Base-by-base conservation (phyloP, 1,140 invertebrate genomes). In the Cardiocondyla obscurior region DNA sequence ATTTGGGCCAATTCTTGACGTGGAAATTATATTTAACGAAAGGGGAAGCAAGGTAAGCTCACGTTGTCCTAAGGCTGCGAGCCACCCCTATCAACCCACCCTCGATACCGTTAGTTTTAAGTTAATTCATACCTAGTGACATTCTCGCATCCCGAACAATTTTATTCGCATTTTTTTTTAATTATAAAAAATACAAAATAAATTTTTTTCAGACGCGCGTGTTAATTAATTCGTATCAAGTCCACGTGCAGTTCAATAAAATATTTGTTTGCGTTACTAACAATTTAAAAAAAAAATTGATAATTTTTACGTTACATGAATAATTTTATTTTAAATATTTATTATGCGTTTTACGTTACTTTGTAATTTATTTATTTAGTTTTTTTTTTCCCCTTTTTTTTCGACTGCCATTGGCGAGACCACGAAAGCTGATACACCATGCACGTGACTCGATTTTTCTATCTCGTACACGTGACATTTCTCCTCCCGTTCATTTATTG, bases 11-110 rank as follows among this genome's bases (percentile, higher is more conserved):
- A 99, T 99, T 92, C 96, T 99, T 93, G 99, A 99, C 95, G 99
- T 99, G 94, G 99, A 99, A 96, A 99, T 99, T 92, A 99, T 99
- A 94, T 99, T 99, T 96, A 99, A 99, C 95, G 99, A 99, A 95
- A 95, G 99, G 89, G 99, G 99, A 93, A 99, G 98, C 89, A 99
- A 99, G 98, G 99, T 99, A 97, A 97, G 97, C 95, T 83, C 64
- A 90, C 81, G 67, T 84, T 53, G 88, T 73, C 84, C 79, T 81
- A 65, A 70, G 60, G 82, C 81, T 51, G 85, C 89, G 88, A 90
- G 65, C 88, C 88, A 89, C 88, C 88, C 88, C 88, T 89, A 55
- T 89, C 88, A 89, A 89, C 88, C 88, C 64, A 85, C 73, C 74
- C 79, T 44, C 16, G 55, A 87, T 88, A 88, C 46, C 57, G 64